Base-by-base conservation (phyloP, 2,113 vertebrate genomes). In the Sturnus vulgaris region DNA sequence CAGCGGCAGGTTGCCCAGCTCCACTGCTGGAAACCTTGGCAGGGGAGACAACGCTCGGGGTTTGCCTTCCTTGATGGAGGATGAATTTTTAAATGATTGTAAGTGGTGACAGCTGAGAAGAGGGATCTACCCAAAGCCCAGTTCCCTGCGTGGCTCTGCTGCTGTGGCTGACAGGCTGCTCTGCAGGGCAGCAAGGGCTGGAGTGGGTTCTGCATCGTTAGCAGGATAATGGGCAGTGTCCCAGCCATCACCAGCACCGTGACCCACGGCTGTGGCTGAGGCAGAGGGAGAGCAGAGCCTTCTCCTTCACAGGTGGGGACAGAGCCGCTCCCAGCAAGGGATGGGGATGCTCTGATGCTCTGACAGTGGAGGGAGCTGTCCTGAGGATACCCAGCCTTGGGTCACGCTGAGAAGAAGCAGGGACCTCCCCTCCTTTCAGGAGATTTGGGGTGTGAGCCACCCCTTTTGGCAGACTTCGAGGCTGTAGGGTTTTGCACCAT, bases 31-130 rank as follows among this genome's bases (percentile, higher is more conserved):
- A 91, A 93, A 94, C 80, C 91, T 94, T 94, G 94, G 80, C 91
- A 91, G 88, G 80, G 52, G 64, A 94, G 56, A 81, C 56, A n/a
- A 2, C 3, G 9, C 85, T 88, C 4, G 3, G 57, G 68, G 72
- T 92, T 94, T 80, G 88, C 90, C 49, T 95, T 88, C 69, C 80
- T 86, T 49, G 76, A 22, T 61, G 65, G 82, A 78, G 64, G 82
- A 88, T 95, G 93, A 93, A 75, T 94, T 93, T 81, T 93, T 86
- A 92, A 93, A 90, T 8, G 71, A 0, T 0, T 86, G 47, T 86
- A 81, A 91, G 72, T 86, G 16, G 2, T 95, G 95, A 94, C 93
- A 97, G 93, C 91, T 78, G 92, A 95, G 91, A n/a, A 70, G 33
- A 86, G 35, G 69, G 44, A 86, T 92, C 86, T 77, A 71, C 82